Base-by-base conservation (phyloP, 1,140 invertebrate genomes). In the Aplysia californica region DNA sequence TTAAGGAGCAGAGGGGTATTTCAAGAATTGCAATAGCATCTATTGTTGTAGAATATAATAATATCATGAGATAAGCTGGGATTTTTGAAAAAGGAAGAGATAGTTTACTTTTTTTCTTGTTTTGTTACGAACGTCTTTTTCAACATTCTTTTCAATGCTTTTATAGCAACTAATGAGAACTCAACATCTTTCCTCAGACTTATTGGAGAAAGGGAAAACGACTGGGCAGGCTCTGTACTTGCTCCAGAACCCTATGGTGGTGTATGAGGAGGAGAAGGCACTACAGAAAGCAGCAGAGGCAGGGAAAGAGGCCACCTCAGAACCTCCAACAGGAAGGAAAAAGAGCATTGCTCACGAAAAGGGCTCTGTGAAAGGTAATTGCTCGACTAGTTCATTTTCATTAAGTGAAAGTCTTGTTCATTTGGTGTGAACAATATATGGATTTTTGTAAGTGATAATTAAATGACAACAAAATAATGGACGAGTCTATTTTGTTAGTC, bases 201-300 rank as follows among this genome's bases (percentile, higher is more conserved):
- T 90, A 65, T 59, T 89, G 38, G 83, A 85, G 67, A 82, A 84
- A 64, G 88, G 89, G 38, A 78, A 82, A 41, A 80, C 86, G 23
- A 85, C 84, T n/a, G 89, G 89, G 6, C 84, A 89, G 73, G 59
- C 84, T 15, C 67, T 85, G 0, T 77, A 86, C 20, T 70, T 86
- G 50, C 75, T 87, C 55, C 80, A 85, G 33, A 78, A 81, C 1
- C 88, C 88, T 29, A 69, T 82, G 50, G 75, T 77, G 50, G 78
- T 85, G 38, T 80, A 82, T 4, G 83, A 83, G 55, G 82, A 82
- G 56, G 73, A 74, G 3, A 75, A 76, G 69, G 70, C 61, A 6
- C 59, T 58, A 33, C 61, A 67, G 35, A 44, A n/a, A 18, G 41
- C 77, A 26, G 74, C 66, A 44, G 76, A 73, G 6, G 70, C 69